phyloP scores from a whole-genome alignment of 2,888 invertebrate species.

The Leucophenga maculata region DNA sequence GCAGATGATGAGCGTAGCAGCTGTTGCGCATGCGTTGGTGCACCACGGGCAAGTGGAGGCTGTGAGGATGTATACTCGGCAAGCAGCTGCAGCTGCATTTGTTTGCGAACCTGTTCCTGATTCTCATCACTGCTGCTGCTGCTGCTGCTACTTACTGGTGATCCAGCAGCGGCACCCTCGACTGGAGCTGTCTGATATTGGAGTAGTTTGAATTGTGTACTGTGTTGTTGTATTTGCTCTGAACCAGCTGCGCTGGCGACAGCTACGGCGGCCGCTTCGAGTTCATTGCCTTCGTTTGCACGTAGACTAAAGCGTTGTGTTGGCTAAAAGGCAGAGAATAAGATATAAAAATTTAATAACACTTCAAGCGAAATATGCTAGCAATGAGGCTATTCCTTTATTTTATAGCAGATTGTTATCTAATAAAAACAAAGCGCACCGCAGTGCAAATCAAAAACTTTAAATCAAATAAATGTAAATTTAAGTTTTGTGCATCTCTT shows the following conservation, averaged over 20 bases:
- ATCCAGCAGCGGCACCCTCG: no score
- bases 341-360: background rate
- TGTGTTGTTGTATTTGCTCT: slow-evolving; percentile 18
- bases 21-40: slow-evolving; percentile 24
- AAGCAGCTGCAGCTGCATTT: slow-evolving; percentile 34
- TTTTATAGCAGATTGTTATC: no score
- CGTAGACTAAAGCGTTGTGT: slow-evolving; percentile 41
- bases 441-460: slow-evolving; percentile 22
- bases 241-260: no score
- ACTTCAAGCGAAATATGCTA: background rate
- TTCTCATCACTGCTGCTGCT: slow-evolving; percentile 3
- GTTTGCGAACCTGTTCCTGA: slow-evolving; percentile 20
- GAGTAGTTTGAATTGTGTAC: slow-evolving; percentile 26
- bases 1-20: slow-evolving; percentile 33
- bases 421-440: no score
- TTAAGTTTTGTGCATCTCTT: slow-evolving; percentile 41
- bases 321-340: slow-evolving; percentile 40
- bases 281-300: slow-evolving; percentile 52
- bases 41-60: slow-evolving; percentile 39
- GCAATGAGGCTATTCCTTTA: background rate
- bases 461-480: slow-evolving; percentile 45
- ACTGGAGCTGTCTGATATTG: slow-evolving; percentile 14
- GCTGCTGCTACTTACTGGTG: background rate
- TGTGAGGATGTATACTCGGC: slow-evolving; percentile 40
- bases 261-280: slow-evolving; percentile 42